Evolutionary conservation across 2,888 invertebrate species (phyloP).

Genomic region (Mesoligia furuncula): DNA sequence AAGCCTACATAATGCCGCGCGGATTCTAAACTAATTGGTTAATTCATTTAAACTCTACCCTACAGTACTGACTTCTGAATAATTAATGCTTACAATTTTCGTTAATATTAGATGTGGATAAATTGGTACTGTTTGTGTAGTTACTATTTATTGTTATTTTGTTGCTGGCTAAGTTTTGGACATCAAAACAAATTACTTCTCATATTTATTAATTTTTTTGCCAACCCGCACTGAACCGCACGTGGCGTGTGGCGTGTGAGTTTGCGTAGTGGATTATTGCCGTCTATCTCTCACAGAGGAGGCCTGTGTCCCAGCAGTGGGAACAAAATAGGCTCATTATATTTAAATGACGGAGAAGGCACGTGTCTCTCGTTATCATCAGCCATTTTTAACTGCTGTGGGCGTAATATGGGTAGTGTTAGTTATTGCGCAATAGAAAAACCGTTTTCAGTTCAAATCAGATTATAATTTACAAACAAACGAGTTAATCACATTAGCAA

Average conservation of each 20-base stretch:
- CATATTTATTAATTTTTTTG: neutral
- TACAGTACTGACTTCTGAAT: conserved; percentile 46
- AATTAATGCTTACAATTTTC: conserved; percentile 40
- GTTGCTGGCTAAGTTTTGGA: neutral
- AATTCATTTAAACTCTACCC: conserved; percentile 53
- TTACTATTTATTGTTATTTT: neutral
- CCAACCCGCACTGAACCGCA: neutral
- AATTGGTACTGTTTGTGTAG: conserved; percentile 12
- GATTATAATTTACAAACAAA: neutral
- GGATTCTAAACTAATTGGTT: conserved; percentile 45
- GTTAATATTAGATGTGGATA: conserved; percentile 31
- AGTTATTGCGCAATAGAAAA: neutral
- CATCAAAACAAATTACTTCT: neutral
- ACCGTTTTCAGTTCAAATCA: neutral
- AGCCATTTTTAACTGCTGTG: neutral
- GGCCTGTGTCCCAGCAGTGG: neutral
- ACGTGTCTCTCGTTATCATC: neutral
- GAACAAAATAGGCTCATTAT: neutral
- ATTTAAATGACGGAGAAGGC: neutral
- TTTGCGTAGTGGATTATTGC: neutral
- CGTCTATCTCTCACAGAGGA: neutral
- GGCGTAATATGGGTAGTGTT: neutral
- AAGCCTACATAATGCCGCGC: conserved; percentile 35
- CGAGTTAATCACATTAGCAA: neutral
- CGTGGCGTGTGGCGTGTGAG: neutral